Evolutionary conservation across 2,888 invertebrate species (phyloP), one percentile per base, ranked within the genome.

Genomic region (Prosapia bicincta): DNA sequence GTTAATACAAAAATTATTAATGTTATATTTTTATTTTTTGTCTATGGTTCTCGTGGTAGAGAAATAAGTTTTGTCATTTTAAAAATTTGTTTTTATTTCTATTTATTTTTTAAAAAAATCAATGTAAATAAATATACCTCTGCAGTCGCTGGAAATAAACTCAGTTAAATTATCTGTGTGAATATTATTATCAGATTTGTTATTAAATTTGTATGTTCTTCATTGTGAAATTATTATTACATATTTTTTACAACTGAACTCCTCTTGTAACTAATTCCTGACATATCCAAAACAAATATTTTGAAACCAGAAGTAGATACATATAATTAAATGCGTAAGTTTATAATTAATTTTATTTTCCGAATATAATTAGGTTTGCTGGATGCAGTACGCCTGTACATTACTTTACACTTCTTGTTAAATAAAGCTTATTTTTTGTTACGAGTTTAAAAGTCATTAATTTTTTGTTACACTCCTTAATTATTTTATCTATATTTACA

Each of bases 141-240:
- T 54, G 20, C 54, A 54, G 20, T 54, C 54, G 54, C 54, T 54
- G 54, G 20, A 54, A 54, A 54, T 54, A 54, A 54, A 54, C 54
- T 69, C 74, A 74, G 74, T 74, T 74, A 69, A 74, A 74, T 74
- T 69, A 69, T 74, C 69, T 74, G 74, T 74, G 74, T 74, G 74
- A 69, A 74, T 74, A 74, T 74, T 54, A 54, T 54, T 74, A 74
- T 74, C 74, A 74, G 74, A 74, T 74, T 74, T 74, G 74, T 74
- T 54, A 54, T 54, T 74, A 74, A 74, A 74, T 74, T 74, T 74
- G 74, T 74, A 74, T 74, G 74, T 74, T 74, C 74, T 74, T 74
- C 74, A 74, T 74, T 74, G 74, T 74, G 74, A 74, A 74, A 74
- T 74, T 69, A 74, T 74, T 74, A 74, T 74, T 74, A 74, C 74